Percentiles rank a stretch among this genome's conserved stretches.
Evolutionary conservation across 2,888 invertebrate species (phyloP).

Genomic region (Biston stratarius): DNA sequence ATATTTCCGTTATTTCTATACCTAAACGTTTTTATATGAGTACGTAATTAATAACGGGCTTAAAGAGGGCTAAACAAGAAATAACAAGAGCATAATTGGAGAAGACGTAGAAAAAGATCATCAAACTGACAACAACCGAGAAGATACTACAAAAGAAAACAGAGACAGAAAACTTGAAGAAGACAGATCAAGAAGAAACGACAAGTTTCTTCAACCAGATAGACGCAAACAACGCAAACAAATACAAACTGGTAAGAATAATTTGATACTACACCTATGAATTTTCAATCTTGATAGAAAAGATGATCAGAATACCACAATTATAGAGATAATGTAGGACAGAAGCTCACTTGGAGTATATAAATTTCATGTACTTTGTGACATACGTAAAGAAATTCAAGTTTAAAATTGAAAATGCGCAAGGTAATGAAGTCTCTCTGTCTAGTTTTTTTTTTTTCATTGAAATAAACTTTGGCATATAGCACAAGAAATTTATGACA

Average conservation of each 20-base stretch:
- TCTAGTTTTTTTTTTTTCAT: too few relatives aligned
- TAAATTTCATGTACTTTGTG: too few relatives aligned
- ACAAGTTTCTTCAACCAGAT: slow-evolving; percentile 40
- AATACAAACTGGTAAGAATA: slow-evolving; percentile 36
- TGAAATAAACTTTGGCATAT: too few relatives aligned
- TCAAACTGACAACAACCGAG: slow-evolving; percentile 37
- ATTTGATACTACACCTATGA: neutral
- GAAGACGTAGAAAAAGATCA: slow-evolving; percentile 47
- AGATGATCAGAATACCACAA: neutral
- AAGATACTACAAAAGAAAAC: slow-evolving; percentile 41
- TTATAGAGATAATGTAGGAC: too few relatives aligned
- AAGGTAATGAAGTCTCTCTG: too few relatives aligned
- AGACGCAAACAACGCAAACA: slow-evolving; percentile 41
- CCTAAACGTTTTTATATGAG: slow-evolving; percentile 82
- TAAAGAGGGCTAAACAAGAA: slow-evolving; percentile 70
- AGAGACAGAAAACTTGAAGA: slow-evolving; percentile 49
- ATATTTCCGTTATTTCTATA: slow-evolving; percentile 82
- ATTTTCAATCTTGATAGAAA: neutral
- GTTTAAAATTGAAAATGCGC: too few relatives aligned
- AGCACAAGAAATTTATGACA: neutral
- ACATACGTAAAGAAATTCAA: too few relatives aligned
- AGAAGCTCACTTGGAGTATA: too few relatives aligned
- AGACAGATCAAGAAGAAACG: slow-evolving; percentile 42
- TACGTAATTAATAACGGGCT: slow-evolving; percentile 77
- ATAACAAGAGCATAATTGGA: slow-evolving; percentile 68